These are phyloP conservation scores for Melanophora roralis DNA, from an alignment of 2,888 invertebrate species.

Conservation along the genomic window DNA sequence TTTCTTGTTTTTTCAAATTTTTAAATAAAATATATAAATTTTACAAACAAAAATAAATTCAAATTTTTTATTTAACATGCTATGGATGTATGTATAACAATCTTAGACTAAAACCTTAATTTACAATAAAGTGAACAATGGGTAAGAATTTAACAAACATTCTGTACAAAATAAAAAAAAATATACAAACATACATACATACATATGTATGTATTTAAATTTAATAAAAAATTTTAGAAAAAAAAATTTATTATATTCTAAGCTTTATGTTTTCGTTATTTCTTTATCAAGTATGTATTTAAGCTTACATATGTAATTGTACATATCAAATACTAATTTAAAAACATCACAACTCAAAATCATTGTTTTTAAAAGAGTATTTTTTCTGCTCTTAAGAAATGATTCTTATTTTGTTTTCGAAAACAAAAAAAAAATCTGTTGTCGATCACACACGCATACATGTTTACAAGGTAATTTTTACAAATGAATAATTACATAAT, in stretches of 20 bases:
- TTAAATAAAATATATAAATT: conserved; percentile 7
- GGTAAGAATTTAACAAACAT: conserved; percentile 34
- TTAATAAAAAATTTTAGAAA: conserved; percentile 22
- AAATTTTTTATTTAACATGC: neutral
- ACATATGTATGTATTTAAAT: neutral
- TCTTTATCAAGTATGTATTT: no score
- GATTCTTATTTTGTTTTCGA: neutral
- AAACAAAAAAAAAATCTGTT: neutral
- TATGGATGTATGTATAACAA: conserved; percentile 9
- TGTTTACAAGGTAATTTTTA: neutral
- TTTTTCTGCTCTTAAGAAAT: neutral
- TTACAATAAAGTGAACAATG: conserved; percentile 2
- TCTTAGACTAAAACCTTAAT: conserved; percentile 24
- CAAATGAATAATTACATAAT: no score
- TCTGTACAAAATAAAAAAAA: conserved; percentile 44
- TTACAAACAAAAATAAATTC: neutral
- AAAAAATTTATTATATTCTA: neutral
- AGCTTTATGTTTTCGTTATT: neutral
- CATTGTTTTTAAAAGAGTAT: no score
- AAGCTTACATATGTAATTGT: no score
- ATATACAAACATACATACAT: no score
- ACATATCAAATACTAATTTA: no score
- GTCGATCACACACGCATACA: neutral
- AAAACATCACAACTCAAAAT: no score
- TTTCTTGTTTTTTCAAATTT: neutral